phyloP scores from a whole-genome alignment of 2,888 invertebrate species.

The Athetis lepigone region DNA sequence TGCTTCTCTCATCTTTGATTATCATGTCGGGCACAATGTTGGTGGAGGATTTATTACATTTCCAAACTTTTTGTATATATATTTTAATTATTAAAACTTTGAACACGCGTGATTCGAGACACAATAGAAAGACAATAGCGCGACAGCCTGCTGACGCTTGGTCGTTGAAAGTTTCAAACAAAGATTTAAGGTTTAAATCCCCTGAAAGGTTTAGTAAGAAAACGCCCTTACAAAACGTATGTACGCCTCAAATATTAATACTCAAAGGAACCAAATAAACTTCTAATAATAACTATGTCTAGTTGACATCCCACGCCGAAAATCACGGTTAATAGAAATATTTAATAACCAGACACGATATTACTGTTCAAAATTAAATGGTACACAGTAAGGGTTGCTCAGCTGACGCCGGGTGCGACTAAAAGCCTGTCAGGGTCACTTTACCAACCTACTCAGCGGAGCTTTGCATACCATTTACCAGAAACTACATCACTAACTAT shows the following conservation, averaged over 20 bases:
- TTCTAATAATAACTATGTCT: conserved; percentile 25
- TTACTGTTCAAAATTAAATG: conserved; percentile 58
- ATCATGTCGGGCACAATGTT: too few species aligned
- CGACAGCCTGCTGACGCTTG: too few species aligned
- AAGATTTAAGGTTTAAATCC: neutral
- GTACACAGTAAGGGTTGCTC: conserved; percentile 35
- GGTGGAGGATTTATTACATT: too few species aligned
- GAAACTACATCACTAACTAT: conserved; percentile 56
- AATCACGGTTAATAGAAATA: conserved; percentile 52
- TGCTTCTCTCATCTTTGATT: too few species aligned
- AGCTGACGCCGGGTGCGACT: conserved; percentile 62
- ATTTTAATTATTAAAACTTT: too few species aligned
- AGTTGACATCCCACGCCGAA: conserved; percentile 20
- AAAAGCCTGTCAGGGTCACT: conserved; percentile 72
- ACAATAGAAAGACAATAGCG: too few species aligned
- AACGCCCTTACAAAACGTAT: neutral
- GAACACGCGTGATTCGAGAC: too few species aligned
- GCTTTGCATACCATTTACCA: conserved; percentile 59
- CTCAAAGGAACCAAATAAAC: conserved; percentile 23
- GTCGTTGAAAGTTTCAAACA: too few species aligned
- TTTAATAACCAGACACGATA: conserved; percentile 50
- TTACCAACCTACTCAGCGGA: conserved; percentile 60
- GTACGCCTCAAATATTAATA: conserved; percentile 4
- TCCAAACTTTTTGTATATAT: too few species aligned
- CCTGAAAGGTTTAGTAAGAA: neutral